Percentiles rank a stretch among this genome's conserved stretches.
Conservation (phyloP, 2,888 invertebrate species). For the Eustalomyia histrio region DNA sequence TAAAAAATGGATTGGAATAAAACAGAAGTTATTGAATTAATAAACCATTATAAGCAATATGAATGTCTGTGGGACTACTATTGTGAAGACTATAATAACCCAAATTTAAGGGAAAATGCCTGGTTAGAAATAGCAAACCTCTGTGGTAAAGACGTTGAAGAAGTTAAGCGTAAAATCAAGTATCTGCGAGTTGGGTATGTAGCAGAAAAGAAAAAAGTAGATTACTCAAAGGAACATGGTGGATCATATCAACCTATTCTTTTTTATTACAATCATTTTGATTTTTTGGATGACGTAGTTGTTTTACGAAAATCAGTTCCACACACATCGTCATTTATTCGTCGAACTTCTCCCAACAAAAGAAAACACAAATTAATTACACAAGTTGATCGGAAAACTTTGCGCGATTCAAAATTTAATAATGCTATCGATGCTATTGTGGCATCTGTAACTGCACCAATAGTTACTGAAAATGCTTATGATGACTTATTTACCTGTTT, state of each 20-base stretch:
- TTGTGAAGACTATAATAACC: constrained; percentile 61
- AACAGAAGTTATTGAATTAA: constrained; percentile 52
- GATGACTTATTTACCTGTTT: constrained; percentile 54
- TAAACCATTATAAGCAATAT: constrained; percentile 55
- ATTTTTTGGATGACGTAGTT: constrained; percentile 57
- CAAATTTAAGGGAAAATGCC: constrained; percentile 55
- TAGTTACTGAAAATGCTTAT: constrained; percentile 19
- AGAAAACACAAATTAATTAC: constrained; percentile 40
- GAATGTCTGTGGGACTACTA: constrained; percentile 66
- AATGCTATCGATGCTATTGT: constrained; percentile 51
- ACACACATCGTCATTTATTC: background rate
- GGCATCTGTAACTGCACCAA: constrained; percentile 19
- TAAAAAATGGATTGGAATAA: constrained; percentile 55
- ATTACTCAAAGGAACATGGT: constrained; percentile 38
- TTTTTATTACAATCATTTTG: constrained; percentile 62
- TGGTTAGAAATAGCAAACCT: constrained; percentile 58
- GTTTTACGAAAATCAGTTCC: constrained; percentile 37
- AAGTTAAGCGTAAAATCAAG: constrained; percentile 66
- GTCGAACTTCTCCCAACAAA: background rate
- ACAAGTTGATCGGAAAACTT: constrained; percentile 43
- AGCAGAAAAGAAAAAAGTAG: constrained; percentile 65
- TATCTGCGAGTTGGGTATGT: constrained; percentile 64
- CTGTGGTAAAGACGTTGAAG: constrained; percentile 49
- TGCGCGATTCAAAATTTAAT: constrained; percentile 44
- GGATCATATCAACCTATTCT: constrained; percentile 49